A percentile compares a stretch with the other conserved stretches of the same genome.
Evolutionary conservation across 1,140 invertebrate species (phyloP).

Genomic region (Zaprionus inermis): DNA sequence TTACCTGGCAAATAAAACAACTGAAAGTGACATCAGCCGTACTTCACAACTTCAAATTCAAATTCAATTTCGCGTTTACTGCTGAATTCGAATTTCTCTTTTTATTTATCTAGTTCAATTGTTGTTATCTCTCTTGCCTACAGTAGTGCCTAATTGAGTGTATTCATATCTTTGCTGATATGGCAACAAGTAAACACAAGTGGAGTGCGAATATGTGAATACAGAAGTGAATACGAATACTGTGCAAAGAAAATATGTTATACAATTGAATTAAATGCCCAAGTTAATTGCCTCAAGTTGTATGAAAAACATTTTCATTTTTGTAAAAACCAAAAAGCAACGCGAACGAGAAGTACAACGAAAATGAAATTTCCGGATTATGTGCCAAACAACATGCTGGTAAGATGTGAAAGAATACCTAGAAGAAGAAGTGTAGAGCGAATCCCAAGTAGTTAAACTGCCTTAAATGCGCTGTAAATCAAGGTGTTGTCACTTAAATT

Average conservation of each 20-base stretch:
- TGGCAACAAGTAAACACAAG: conserved; percentile 40
- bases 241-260: conserved; percentile 63
- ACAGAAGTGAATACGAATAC: conserved; percentile 30
- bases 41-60: not conserved
- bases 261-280: conserved; percentile 63
- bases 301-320: conserved; percentile 67
- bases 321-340: conserved; percentile 32
- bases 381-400: conserved; percentile 80
- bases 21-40: conserved; percentile 71
- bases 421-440: conserved; percentile 18
- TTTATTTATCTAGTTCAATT: conserved; percentile 12
- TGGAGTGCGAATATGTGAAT: conserved; percentile 16
- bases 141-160: conserved; percentile 58
- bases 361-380: conserved; percentile 83
- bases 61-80: not conserved
- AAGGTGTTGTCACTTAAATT: conserved; percentile 52
- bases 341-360: conserved; percentile 13
- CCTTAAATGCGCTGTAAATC: conserved; percentile 65
- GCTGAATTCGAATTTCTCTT: conserved; percentile 18
- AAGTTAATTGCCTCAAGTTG: conserved; percentile 67
- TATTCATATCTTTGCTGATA: conserved; percentile 53
- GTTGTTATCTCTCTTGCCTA: conserved; percentile 22
- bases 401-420: conserved; percentile 37
- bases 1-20: conserved; percentile 47
- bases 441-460: conserved; percentile 20